Evolutionary conservation across 2,797 vertebrate genomes (phyloP).

Genomic region (Siniperca undulata): DNA sequence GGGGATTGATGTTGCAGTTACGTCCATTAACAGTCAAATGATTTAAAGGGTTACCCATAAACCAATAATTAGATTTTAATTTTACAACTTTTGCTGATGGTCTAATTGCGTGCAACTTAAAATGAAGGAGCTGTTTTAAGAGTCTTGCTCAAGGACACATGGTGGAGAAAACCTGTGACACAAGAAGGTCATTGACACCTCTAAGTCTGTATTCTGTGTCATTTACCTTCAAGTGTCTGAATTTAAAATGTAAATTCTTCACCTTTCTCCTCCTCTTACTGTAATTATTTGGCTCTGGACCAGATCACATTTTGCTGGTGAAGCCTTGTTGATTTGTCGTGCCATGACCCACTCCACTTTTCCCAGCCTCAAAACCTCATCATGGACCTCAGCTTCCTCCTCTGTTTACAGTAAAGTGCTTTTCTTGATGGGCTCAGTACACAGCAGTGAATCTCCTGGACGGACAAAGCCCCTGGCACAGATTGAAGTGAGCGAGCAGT

Average conservation of each 20-base stretch:
- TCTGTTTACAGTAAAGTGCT: slow-evolving; percentile 52
- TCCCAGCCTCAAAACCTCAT: slow-evolving; percentile 64
- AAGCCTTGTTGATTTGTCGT: slow-evolving; percentile 52
- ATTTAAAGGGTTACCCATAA: slow-evolving; percentile 60
- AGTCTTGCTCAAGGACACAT: slow-evolving; percentile 16
- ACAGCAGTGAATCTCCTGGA: slow-evolving; percentile 58
- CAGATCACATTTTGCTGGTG: slow-evolving; percentile 28
- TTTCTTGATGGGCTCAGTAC: slow-evolving; percentile 54
- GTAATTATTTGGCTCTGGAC: slow-evolving; percentile 26
- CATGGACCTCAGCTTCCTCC: slow-evolving; percentile 49
- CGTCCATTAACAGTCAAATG: slow-evolving; percentile 36
- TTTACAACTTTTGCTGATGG: slow-evolving; percentile 38
- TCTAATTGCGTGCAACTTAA: slow-evolving; percentile 15
- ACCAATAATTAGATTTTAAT: slow-evolving; percentile 50
- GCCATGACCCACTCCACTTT: slow-evolving; percentile 69
- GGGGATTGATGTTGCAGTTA: slow-evolving; percentile 41
- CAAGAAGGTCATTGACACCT: background rate
- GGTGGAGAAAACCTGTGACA: slow-evolving; percentile 7
- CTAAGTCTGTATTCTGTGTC: background rate
- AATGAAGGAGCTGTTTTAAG: background rate
- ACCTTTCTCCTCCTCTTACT: slow-evolving; percentile 4
- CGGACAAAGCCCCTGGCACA: slow-evolving; percentile 68
- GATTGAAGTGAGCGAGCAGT: slow-evolving; percentile 52
- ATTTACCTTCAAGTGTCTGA: slow-evolving; percentile 4
- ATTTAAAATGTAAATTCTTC: slow-evolving; percentile 19